A percentile compares a stretch with the other conserved stretches of the same genome.
Conservation (phyloP, 2,113 vertebrate species). For the Chionis minor region DNA sequence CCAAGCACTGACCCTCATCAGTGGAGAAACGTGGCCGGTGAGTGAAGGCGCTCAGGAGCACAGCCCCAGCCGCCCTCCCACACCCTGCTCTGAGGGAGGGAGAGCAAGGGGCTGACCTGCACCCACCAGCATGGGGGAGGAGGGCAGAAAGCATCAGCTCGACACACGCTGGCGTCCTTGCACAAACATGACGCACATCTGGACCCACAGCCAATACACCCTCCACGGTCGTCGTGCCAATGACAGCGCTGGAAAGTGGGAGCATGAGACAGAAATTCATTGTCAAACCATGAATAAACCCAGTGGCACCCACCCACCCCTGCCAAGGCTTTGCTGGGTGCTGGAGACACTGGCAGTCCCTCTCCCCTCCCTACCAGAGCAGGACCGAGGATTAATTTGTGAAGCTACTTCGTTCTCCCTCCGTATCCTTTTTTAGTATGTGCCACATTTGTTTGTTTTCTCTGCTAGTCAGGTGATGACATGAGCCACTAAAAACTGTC, state of each 20-base stretch:
- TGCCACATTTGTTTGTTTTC: slow-evolving; percentile 22
- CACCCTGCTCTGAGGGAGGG: background rate
- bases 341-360: background rate
- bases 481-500: background rate
- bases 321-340: background rate
- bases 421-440: background rate
- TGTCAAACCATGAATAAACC: background rate
- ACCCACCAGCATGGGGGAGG: accelerated
- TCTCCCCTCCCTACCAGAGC: background rate
- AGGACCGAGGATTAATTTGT: background rate
- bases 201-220: background rate
- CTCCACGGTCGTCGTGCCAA: background rate
- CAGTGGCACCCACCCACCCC: background rate
- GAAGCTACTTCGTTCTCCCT: background rate
- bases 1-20: background rate
- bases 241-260: background rate
- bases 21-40: background rate
- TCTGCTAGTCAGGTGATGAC: slow-evolving; percentile 1
- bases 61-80: background rate
- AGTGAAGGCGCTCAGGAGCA: background rate
- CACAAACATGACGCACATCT: background rate
- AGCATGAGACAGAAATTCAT: background rate
- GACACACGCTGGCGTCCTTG: background rate
- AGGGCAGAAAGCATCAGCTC: background rate
- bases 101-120: background rate